Base-by-base conservation (phyloP, 2,888 invertebrate species). In the Phyllotreta cruciferae region DNA sequence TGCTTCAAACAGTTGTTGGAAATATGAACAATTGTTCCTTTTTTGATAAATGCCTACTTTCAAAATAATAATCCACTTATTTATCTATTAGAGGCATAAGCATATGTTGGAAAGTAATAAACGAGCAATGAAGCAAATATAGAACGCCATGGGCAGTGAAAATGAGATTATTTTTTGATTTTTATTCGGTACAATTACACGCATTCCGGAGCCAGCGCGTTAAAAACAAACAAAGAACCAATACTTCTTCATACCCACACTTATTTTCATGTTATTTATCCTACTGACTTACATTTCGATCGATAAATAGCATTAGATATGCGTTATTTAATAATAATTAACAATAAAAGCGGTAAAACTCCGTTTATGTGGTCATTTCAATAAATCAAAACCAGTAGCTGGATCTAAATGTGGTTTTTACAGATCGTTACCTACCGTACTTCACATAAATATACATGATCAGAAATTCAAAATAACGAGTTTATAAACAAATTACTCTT, bases 91-190 rank as follows among this genome's bases (percentile, higher is more conserved):
- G 13, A n/a, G 45, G 24, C 44, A 45, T 37, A 36, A 13, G 10
- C 36, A 56, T 44, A 56, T 47, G 47, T 49, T 58, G 35, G 58
- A 58, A 58, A 58, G 50, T 58, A 50, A 50, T 50, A 50, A 56
- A 41, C 58, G 13, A 37, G 36, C 10, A 52, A 52, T 52, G 11
- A 52, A 52, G 13, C 52, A 47, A 36, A 39, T 50, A 42, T 41
- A 35, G 34, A 49, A 6, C 34, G 47, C 58, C 50, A 58, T 14
- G 35, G 58, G 58, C 58, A 58, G 58, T 58, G 58, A 50, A 58
- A 58, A 35, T 50, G 50, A 58, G 47, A 38, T 58, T 58, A 50
- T 35, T 50, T 57, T 58, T 49, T 42, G 39, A 41, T 50, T 58
- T 58, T 58, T 58, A 10, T 50, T 52, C n/a, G 11, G 42, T 35